phyloP scores from a whole-genome alignment of 2,888 invertebrate species.

The Xylophagus ater region DNA sequence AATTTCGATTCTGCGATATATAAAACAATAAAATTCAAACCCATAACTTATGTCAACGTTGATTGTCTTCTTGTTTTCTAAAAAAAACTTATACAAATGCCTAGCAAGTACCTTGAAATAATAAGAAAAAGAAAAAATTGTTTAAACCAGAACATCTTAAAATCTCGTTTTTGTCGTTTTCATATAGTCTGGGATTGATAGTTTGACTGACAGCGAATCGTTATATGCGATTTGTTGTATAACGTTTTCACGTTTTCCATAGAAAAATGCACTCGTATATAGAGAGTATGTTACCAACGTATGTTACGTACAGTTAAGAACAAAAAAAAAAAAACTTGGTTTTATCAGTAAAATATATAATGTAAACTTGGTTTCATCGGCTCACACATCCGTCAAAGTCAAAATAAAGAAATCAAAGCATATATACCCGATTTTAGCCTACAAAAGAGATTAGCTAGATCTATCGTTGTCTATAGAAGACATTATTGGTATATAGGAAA shows the following conservation, averaged over 20 bases:
- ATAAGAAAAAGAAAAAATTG: too few relatives aligned
- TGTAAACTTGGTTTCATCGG: conserved; percentile 15
- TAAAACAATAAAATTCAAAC: conserved; percentile 23
- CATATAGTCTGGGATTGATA: conserved; percentile 8
- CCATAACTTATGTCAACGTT: conserved; percentile 24
- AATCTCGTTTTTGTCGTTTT: conserved; percentile 12
- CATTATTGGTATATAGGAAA: conserved; percentile 1
- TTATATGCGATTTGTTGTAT: too few relatives aligned
- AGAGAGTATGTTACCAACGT: too few relatives aligned
- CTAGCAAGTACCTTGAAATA: too few relatives aligned
- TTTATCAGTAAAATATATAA: too few relatives aligned
- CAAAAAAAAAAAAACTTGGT: too few relatives aligned
- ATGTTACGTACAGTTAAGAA: too few relatives aligned
- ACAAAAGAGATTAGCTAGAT: not conserved
- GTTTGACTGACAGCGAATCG: conserved; percentile 18
- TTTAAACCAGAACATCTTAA: conserved; percentile 15
- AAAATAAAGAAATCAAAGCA: conserved; percentile 30
- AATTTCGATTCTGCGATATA: conserved; percentile 2
- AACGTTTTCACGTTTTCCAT: too few relatives aligned
- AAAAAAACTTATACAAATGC: conserved; percentile 19
- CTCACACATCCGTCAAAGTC: conserved; percentile 37
- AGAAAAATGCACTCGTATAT: too few relatives aligned
- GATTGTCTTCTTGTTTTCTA: conserved; percentile 19
- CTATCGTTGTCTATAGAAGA: conserved; percentile 4
- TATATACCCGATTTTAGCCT: too few relatives aligned